Evolutionary conservation across 2,888 invertebrate genomes (phyloP).

Genomic region (Alcis repandata): DNA sequence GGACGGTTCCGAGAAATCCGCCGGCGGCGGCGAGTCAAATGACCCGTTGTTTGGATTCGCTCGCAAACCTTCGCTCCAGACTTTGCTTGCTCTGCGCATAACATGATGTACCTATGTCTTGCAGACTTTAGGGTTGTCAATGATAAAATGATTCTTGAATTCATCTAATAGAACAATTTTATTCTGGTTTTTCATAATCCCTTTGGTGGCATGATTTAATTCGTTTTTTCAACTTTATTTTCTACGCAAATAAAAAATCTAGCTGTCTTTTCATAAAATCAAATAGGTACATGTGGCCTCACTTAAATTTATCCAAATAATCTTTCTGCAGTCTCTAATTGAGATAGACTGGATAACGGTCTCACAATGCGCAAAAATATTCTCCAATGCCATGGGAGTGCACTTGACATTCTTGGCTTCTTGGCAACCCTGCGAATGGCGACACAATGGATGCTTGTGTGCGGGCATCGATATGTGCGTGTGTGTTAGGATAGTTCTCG

Average conservation of each 20-base stretch:
- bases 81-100: slow-evolving; percentile 13
- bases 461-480: slow-evolving; percentile 25
- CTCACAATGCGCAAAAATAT: slow-evolving; percentile 34
- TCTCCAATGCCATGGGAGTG: slow-evolving; percentile 37
- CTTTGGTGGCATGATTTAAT: too few species aligned
- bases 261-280: not conserved
- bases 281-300: slow-evolving; percentile 5
- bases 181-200: too few species aligned
- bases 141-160: too few species aligned
- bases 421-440: slow-evolving; percentile 32
- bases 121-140: slow-evolving; percentile 8
- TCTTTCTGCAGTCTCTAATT: slow-evolving; percentile 28
- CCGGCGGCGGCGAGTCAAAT: slow-evolving; percentile 33
- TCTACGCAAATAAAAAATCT: not conserved
- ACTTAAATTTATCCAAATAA: slow-evolving; percentile 16
- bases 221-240: not conserved
- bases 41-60: slow-evolving; percentile 23
- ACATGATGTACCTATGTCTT: not conserved
- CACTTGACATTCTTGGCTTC: slow-evolving; percentile 31
- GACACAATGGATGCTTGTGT: slow-evolving; percentile 43
- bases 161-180: too few species aligned
- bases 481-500: slow-evolving; percentile 44
- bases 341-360: slow-evolving; percentile 32
- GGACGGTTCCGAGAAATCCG: slow-evolving; percentile 28
- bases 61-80: slow-evolving; percentile 17